Evolutionary conservation across 2,113 vertebrate genomes (phyloP).

Genomic region (Parus major): DNA sequence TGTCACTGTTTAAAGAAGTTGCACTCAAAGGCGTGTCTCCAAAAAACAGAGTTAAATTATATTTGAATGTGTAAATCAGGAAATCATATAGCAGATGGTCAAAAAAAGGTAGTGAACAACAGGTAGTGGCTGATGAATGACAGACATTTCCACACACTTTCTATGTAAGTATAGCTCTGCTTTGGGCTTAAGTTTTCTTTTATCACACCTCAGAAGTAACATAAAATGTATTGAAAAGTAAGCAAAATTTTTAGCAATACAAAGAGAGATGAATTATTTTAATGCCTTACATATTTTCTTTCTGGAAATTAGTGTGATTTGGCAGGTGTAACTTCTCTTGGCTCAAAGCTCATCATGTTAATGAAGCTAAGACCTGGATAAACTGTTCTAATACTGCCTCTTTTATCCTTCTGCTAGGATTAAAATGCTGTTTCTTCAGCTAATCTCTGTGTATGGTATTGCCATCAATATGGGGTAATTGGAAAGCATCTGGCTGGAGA

Average conservation of each 20-base stretch:
- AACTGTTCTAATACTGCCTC: neutral
- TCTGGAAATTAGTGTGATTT: neutral
- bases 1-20: neutral
- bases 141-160: neutral
- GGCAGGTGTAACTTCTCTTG: neutral
- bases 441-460: neutral
- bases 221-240: neutral
- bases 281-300: neutral
- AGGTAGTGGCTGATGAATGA: neutral
- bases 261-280: neutral
- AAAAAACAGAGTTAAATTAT: neutral
- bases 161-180: neutral
- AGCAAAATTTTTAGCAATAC: neutral
- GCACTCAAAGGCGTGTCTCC: neutral
- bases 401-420: neutral
- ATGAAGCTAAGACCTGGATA: neutral
- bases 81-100: neutral
- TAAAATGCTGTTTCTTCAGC: neutral
- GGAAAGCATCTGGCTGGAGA: neutral
- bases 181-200: neutral
- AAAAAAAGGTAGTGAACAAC: neutral
- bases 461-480: rapidly evolving
- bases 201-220: neutral
- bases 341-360: neutral
- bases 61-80: neutral